Base-by-base conservation (phyloP, 2,888 invertebrate species). In the Lymantria dispar region DNA sequence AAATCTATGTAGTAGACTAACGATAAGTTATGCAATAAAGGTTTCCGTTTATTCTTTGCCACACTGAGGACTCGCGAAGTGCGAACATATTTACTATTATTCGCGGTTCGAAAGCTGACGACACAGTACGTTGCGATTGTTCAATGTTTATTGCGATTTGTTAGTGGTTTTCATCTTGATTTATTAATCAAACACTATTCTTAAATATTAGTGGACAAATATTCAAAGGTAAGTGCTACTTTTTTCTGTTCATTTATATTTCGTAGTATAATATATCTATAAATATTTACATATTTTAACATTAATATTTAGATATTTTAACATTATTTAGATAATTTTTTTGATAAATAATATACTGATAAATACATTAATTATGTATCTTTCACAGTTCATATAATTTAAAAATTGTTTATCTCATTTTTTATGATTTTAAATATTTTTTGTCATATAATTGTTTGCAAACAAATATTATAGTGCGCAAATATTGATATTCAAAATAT, bases 81-180 rank as follows among this genome's bases (percentile, higher is more conserved):
- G 38, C n/a, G 38, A 7, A 33, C 12, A 5, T 12, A 38, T 15
- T 13, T 11, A 15, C 22, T 55, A 45, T 46, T 75, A 80, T 70
- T 81, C 72, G 70, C 60, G 65, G 62, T 62, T 68, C 69, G 62
- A 67, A 66, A 73, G 72, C 69, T 68, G 78, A 70, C 51, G 64
- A 55, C 66, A 61, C 65, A 58, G 57, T 63, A 75, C 79, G 75
- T 71, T 64, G 59, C 46, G 47, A 56, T 56, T 39, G 50, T 33
- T 52, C 40, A 15, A 42, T 42, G 50, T 30, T 29, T 7, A n/a
- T 47, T 39, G 46, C 45, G 37, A 40, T 50, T 37, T 41, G 40
- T 46, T 47, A 40, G 45, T 42, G 50, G 44, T 56, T 22, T 47
- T 51, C 52, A 43, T 13, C 22, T n/a, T n/a, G n/a, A n/a, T n/a